Percentiles rank a stretch among this genome's conserved stretches.
Conservation (phyloP, 2,797 vertebrate genomes). For the Bradypodion ventrale region DNA sequence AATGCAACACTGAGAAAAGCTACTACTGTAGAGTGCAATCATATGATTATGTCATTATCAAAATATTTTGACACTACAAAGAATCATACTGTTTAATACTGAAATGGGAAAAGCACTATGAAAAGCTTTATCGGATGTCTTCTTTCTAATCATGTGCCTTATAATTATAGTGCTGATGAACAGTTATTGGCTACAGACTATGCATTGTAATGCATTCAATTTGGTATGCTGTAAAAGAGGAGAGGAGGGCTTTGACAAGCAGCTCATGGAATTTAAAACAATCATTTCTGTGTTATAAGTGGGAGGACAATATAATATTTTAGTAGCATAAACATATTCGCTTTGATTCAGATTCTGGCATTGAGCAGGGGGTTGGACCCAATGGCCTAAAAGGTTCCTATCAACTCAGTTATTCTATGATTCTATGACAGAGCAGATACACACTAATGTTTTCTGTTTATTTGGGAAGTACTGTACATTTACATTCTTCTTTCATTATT, state of each 20-base stretch:
- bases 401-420: too few species aligned
- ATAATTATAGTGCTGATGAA: slow-evolving; percentile 2
- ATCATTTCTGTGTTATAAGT: background rate
- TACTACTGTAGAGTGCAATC: slow-evolving; percentile 41
- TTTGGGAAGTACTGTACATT: background rate
- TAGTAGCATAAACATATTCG: background rate
- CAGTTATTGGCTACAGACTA: background rate
- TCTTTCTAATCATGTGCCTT: background rate
- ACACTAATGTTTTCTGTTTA: background rate
- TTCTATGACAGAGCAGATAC: background rate
- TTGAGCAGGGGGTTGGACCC: too few species aligned
- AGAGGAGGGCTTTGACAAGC: background rate
- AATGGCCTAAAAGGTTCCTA: too few species aligned
- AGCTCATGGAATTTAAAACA: background rate
- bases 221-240: background rate
- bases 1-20: slow-evolving; percentile 35
- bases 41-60: slow-evolving; percentile 36
- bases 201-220: background rate
- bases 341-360: too few species aligned
- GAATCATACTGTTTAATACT: slow-evolving; percentile 33
- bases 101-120: slow-evolving; percentile 29
- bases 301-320: background rate
- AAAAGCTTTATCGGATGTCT: slow-evolving; percentile 7
- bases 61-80: slow-evolving; percentile 44
- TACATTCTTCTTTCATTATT: background rate